phyloP scores from a whole-genome alignment of 2,113 vertebrate genomes.

The Pluvialis apricaria region DNA sequence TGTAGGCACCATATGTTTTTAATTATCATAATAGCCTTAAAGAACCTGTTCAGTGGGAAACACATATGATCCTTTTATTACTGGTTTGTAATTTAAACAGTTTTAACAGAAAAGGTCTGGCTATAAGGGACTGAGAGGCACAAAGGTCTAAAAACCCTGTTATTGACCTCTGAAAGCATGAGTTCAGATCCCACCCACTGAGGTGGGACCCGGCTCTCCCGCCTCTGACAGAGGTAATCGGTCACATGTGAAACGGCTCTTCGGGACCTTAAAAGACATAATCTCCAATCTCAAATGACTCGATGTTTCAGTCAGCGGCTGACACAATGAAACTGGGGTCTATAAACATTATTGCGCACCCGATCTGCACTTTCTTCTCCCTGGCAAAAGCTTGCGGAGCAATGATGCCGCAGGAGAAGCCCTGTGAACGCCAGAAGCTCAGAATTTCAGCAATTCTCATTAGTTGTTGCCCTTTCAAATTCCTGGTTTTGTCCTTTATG shows the following conservation, averaged over 20 bases:
- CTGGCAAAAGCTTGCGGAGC: background rate
- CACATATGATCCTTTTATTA: slow-evolving; percentile 82
- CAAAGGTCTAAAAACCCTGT: slow-evolving; percentile 71
- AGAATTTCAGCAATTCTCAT: slow-evolving; percentile 19
- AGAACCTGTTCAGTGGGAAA: slow-evolving; percentile 86
- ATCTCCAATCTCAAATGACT: slow-evolving; percentile 52
- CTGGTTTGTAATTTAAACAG: slow-evolving; percentile 80
- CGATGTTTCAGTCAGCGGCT: background rate
- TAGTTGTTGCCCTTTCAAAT: slow-evolving; percentile 51
- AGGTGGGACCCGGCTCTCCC: slow-evolving; percentile 65
- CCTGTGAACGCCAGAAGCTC: background rate
- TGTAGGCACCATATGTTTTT: slow-evolving; percentile 89
- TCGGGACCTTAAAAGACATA: slow-evolving; percentile 69
- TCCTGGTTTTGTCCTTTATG: slow-evolving; percentile 31
- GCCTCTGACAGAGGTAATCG: slow-evolving; percentile 80
- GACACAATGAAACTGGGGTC: slow-evolving; percentile 1
- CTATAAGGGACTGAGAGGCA: slow-evolving; percentile 62
- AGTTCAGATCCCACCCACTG: slow-evolving; percentile 78
- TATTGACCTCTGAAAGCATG: slow-evolving; percentile 73
- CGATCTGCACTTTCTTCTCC: background rate
- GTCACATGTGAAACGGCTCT: slow-evolving; percentile 74
- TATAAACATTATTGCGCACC: slow-evolving; percentile 8
- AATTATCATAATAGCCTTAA: slow-evolving; percentile 91
- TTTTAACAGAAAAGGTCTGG: slow-evolving; percentile 79
- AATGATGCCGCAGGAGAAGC: background rate